These are phyloP conservation scores for Neopelma chrysocephalum DNA, from an alignment of 2,797 vertebrate species.

Conservation along the genomic window DNA sequence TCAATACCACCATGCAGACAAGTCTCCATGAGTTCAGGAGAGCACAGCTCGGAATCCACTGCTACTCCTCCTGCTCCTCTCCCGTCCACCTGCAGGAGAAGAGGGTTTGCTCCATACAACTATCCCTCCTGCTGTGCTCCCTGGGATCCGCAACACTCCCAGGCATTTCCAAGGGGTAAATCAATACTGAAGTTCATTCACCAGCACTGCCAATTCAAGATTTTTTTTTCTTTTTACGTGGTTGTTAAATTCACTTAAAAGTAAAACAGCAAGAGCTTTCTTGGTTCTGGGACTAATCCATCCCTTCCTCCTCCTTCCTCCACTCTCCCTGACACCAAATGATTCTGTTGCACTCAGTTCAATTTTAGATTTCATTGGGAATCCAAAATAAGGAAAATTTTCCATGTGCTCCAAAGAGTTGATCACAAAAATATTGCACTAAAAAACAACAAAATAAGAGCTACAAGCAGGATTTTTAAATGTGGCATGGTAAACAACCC, in stretches of 20 bases:
- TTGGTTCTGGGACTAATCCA: neutral
- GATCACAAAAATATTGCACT: rapidly evolving
- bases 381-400: neutral
- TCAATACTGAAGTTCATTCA: neutral
- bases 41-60: rapidly evolving
- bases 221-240: neutral
- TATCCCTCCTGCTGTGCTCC: neutral
- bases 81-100: neutral
- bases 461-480: neutral
- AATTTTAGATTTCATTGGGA: neutral
- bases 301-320: neutral
- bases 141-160: neutral
- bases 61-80: neutral
- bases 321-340: rapidly evolving
- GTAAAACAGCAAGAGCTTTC: neutral
- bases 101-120: rapidly evolving
- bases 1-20: neutral
- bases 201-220: neutral
- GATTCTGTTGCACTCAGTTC: neutral
- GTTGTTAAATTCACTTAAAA: neutral
- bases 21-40: neutral
- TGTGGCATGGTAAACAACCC: neutral
- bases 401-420: neutral
- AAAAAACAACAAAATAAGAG: neutral
- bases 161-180: neutral